These are phyloP conservation scores for Hipposideros armiger DNA, from an alignment of 2,113 vertebrate genomes.

Conservation along the genomic window DNA sequence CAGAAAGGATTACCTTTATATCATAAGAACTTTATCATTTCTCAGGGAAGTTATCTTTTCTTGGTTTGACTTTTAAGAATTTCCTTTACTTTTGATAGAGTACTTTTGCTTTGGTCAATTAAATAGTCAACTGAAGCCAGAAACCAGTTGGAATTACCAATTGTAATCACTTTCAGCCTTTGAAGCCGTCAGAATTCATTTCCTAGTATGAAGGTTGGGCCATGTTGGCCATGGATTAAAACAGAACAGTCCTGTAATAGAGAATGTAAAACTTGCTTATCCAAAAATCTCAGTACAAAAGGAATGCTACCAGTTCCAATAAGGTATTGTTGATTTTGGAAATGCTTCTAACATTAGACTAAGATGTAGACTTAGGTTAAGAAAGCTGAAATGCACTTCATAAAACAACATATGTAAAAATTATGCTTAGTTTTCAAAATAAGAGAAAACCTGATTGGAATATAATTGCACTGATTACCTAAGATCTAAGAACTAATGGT, in stretches of 20 bases:
- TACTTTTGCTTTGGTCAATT: neutral
- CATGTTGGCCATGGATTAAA: neutral
- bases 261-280: constrained; percentile 5
- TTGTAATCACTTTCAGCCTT: neutral
- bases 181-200: neutral
- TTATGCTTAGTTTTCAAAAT: neutral
- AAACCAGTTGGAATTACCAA: neutral
- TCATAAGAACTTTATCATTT: neutral
- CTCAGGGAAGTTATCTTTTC: neutral
- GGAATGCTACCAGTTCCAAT: neutral
- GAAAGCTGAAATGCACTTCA: neutral
- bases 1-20: neutral
- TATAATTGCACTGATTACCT: neutral
- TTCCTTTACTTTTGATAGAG: neutral
- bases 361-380: neutral
- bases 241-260: neutral
- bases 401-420: neutral
- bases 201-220: neutral
- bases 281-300: neutral
- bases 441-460: constrained; percentile 30
- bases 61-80: constrained; percentile 46
- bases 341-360: constrained; percentile 2
- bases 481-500: neutral
- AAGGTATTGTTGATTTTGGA: constrained; percentile 14
- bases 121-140: neutral